A percentile compares a stretch with the other conserved stretches of the same genome.
These are phyloP conservation scores for Brachyptera risi DNA, from an alignment of 2,888 invertebrate species.

Conservation along the genomic window DNA sequence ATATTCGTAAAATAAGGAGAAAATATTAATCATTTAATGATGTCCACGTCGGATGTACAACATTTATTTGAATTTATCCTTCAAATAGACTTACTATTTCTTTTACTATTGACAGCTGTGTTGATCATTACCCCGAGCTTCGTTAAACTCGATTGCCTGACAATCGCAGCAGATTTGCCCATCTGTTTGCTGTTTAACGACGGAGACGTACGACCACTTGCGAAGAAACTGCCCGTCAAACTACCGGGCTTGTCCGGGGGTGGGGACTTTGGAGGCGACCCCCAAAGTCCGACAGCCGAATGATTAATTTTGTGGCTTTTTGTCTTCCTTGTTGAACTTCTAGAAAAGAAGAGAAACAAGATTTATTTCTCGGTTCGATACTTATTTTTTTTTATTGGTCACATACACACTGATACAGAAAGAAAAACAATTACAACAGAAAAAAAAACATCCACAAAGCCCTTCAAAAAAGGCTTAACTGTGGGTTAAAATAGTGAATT, in stretches of 20 bases:
- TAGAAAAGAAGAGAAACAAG: background rate
- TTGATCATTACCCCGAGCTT: constrained; percentile 60
- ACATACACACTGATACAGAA: too few relatives aligned
- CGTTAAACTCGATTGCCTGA: constrained; percentile 60
- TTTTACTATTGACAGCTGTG: constrained; percentile 53
- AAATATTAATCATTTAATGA: too few relatives aligned
- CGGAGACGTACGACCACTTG: constrained; percentile 21
- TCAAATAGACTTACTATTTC: constrained; percentile 48
- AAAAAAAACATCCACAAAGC: too few relatives aligned
- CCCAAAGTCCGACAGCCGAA: constrained; percentile 31
- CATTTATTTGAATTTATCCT: too few relatives aligned
- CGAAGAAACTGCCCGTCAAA: constrained; percentile 18
- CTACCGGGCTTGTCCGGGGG: constrained; percentile 28
- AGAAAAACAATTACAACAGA: too few relatives aligned
- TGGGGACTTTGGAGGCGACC: constrained; percentile 37
- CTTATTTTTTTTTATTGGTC: too few relatives aligned
- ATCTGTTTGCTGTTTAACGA: constrained; percentile 41
- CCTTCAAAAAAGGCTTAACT: too few relatives aligned
- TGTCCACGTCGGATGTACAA: too few relatives aligned
- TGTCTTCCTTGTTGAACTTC: background rate
- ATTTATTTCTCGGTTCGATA: too few relatives aligned
- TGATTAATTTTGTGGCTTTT: background rate
- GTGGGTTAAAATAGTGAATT: too few relatives aligned
- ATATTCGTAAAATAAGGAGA: too few relatives aligned
- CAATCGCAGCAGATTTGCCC: constrained; percentile 49